A percentile compares a stretch with the other conserved stretches of the same genome.
Evolutionary conservation across 2,113 vertebrate genomes (phyloP).

Genomic region (Bos javanicus): DNA sequence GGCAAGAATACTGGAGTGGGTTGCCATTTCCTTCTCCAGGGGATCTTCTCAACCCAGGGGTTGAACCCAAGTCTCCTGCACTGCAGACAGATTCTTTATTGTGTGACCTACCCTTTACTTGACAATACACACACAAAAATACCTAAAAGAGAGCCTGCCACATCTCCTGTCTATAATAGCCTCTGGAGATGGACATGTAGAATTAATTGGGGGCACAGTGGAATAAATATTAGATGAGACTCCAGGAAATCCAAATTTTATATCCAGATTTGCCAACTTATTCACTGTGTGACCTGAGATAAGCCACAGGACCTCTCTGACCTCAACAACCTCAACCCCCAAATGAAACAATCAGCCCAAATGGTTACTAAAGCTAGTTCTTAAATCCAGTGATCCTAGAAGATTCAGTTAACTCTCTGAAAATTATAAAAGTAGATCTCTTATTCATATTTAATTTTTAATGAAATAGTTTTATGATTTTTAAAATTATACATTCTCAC

Average conservation of each 20-base stretch:
- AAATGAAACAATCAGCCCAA: neutral
- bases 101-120: neutral
- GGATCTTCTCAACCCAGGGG: neutral
- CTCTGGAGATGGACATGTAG: neutral
- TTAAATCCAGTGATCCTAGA: neutral
- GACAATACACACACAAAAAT: neutral
- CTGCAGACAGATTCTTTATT: neutral
- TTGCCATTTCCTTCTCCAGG: neutral
- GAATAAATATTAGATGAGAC: neutral
- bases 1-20: neutral
- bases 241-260: neutral
- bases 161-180: neutral
- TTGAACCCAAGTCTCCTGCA: neutral
- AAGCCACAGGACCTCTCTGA: neutral
- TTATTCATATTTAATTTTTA: neutral
- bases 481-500: neutral
- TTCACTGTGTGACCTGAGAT: neutral
- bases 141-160: neutral
- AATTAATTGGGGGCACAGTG: neutral
- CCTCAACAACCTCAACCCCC: neutral
- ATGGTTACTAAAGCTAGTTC: neutral
- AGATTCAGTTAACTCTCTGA: neutral
- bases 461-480: neutral
- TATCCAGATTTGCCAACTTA: neutral
- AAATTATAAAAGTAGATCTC: neutral